phyloP scores from a whole-genome alignment of 2,888 invertebrate genomes.

The Calameuta pallipes region DNA sequence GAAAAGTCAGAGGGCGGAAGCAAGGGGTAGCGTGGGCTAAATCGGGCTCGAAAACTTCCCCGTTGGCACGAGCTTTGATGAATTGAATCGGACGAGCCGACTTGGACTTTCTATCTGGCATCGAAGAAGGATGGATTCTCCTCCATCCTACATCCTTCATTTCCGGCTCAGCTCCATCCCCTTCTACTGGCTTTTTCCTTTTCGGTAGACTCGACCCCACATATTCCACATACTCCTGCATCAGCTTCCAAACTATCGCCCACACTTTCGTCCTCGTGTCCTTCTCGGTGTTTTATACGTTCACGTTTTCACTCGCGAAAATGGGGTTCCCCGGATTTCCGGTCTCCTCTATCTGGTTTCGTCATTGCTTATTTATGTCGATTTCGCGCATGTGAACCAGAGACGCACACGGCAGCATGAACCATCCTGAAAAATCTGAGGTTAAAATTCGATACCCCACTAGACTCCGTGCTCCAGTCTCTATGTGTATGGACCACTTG shows the following conservation, averaged over 20 bases:
- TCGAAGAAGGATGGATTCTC: background rate
- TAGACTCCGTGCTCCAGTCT: background rate
- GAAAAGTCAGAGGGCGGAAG: too few species aligned
- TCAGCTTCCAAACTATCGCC: constrained; percentile 10
- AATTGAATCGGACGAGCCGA: constrained; percentile 12
- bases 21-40: background rate
- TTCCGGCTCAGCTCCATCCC: background rate
- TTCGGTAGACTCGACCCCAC: background rate
- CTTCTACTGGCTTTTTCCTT: background rate
- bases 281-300: constrained; percentile 3
- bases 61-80: constrained; percentile 15
- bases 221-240: background rate
- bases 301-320: constrained; percentile 6
- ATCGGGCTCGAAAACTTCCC: constrained; percentile 2
- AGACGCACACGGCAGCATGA: background rate
- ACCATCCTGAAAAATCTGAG: background rate
- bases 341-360: constrained; percentile 11
- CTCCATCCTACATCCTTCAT: background rate
- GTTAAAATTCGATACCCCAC: background rate
- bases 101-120: background rate
- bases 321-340: constrained; percentile 13
- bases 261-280: constrained; percentile 14
- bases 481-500: background rate
- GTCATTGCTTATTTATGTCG: constrained; percentile 15
- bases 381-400: background rate